Conservation (phyloP, 2,888 invertebrate species). For the Argynnis bischoffii region DNA sequence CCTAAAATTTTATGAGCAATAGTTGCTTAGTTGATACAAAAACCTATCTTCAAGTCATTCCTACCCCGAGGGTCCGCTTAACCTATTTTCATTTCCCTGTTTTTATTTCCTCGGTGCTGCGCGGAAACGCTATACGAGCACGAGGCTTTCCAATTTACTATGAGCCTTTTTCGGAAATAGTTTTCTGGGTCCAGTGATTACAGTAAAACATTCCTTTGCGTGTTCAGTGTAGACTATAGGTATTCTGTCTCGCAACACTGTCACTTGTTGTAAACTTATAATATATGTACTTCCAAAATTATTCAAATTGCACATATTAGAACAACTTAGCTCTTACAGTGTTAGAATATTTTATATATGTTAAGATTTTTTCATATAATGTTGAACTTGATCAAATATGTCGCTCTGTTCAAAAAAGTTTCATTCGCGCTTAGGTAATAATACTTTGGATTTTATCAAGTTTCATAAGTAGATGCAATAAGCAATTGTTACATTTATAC, state of each 20-base stretch:
- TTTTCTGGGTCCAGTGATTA: slow-evolving; percentile 44
- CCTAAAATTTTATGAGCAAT: slow-evolving; percentile 34
- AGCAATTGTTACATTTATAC: no score
- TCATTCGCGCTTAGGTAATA: no score
- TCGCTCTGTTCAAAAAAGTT: no score
- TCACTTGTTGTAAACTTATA: neutral
- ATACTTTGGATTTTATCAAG: no score
- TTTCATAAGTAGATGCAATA: no score
- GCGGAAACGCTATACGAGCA: slow-evolving; percentile 52
- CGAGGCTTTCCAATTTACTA: slow-evolving; percentile 66
- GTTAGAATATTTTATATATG: no score
- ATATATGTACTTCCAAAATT: no score
- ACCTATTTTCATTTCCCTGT: slow-evolving; percentile 71
- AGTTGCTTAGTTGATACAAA: slow-evolving; percentile 52
- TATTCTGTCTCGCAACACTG: slow-evolving; percentile 14
- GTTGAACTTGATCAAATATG: no score
- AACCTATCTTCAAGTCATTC: slow-evolving; percentile 56
- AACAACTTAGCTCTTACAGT: no score
- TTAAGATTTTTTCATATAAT: no score
- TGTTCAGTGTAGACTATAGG: neutral
- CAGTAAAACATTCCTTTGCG: slow-evolving; percentile 38
- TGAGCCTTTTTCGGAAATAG: slow-evolving; percentile 49
- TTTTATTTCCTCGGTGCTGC: slow-evolving; percentile 60
- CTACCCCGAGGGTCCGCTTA: slow-evolving; percentile 63
- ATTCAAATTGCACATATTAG: no score